These are phyloP conservation scores for Pseudeuparius sepicola DNA, from an alignment of 2,888 invertebrate genomes.

Conservation along the genomic window DNA sequence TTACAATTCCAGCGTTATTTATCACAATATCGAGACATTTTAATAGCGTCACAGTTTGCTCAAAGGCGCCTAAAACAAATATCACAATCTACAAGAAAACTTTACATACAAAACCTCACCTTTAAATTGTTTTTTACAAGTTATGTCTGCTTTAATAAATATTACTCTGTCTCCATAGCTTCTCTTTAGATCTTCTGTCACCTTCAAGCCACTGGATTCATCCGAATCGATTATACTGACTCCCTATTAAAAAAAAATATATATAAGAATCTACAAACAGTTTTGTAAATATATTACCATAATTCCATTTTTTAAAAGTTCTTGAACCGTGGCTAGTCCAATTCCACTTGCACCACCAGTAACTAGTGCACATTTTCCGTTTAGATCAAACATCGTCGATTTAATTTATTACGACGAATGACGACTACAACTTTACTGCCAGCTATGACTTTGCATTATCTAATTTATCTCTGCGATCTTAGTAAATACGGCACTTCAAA, in stretches of 20 bases:
- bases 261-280: background rate
- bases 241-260: constrained; percentile 17
- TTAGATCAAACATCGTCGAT: too few relatives aligned
- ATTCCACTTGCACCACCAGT: constrained; percentile 25
- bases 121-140: too few relatives aligned
- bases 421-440: constrained; percentile 7
- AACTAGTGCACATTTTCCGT: constrained; percentile 22
- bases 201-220: constrained; percentile 9
- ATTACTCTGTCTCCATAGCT: constrained; percentile 17
- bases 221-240: constrained; percentile 19
- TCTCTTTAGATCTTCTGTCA: constrained; percentile 4
- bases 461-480: constrained; percentile 4
- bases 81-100: too few relatives aligned
- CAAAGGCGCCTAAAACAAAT: too few relatives aligned
- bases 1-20: too few relatives aligned
- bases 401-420: too few relatives aligned
- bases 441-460: constrained; percentile 3
- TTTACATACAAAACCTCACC: too few relatives aligned
- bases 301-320: constrained; percentile 21
- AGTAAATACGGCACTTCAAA: background rate
- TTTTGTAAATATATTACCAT: constrained; percentile 17
- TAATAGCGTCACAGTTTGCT: too few relatives aligned
- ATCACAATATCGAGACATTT: too few relatives aligned
- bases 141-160: constrained; percentile 22
- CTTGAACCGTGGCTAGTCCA: constrained; percentile 18